phyloP scores from a whole-genome alignment of 2,888 invertebrate species.

The Ichneumoninae sp. region DNA sequence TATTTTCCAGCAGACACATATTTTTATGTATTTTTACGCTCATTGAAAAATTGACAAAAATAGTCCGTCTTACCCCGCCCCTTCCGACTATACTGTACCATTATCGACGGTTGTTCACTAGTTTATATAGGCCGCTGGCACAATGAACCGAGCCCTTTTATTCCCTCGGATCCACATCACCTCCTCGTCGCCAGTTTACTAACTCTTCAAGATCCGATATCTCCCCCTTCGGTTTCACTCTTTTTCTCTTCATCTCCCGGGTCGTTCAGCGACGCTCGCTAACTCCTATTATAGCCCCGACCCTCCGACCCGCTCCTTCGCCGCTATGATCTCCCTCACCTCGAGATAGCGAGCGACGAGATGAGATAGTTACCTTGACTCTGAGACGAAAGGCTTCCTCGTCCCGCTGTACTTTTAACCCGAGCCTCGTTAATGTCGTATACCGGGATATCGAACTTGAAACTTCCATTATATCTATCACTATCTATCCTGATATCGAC shows the following conservation, averaged over 20 bases:
- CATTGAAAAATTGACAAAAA: not conserved
- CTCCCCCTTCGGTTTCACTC: slow-evolving; percentile 31
- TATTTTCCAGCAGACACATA: no score
- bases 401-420: slow-evolving; percentile 21
- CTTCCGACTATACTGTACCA: not conserved
- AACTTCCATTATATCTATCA: slow-evolving; percentile 1
- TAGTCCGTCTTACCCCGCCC: no score
- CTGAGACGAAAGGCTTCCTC: slow-evolving; percentile 6
- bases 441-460: not conserved
- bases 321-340: slow-evolving; percentile 24
- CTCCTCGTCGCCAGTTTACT: slow-evolving; percentile 55
- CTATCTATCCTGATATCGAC: not conserved
- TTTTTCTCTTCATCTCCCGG: slow-evolving; percentile 21
- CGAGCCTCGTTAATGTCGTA: slow-evolving; percentile 11
- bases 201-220: slow-evolving; percentile 65
- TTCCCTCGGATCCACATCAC: slow-evolving; percentile 16
- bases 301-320: slow-evolving; percentile 12
- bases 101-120: slow-evolving; percentile 3
- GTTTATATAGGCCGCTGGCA: slow-evolving; percentile 25
- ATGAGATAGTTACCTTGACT: slow-evolving; percentile 20
- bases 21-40: not conserved
- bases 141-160: slow-evolving; percentile 26
- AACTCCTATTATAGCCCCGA: slow-evolving; percentile 29
- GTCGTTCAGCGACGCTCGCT: slow-evolving; percentile 19
- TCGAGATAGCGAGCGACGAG: slow-evolving; percentile 6